Base-by-base conservation (phyloP, 2,888 invertebrate species). In the Cantharis lateralis region DNA sequence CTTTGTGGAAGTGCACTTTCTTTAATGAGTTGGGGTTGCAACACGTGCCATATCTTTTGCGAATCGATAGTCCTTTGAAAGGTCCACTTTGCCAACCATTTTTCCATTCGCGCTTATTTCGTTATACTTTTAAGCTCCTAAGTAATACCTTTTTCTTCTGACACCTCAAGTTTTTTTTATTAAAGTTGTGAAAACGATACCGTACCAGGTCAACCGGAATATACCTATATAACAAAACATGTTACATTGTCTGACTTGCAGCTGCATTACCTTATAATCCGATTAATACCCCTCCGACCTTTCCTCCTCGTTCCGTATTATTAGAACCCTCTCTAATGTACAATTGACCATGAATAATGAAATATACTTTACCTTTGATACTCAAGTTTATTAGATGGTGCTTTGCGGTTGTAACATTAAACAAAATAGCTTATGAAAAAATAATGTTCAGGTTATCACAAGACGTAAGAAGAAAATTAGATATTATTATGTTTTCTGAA, bases 181-280 rank as follows among this genome's bases (percentile, higher is more conserved):
- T n/a, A 15, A 48, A 20, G 18, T 18, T 15, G 48, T 15, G 75
- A 70, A 71, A 72, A 69, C 75, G 75, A 75, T 68, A 75, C n/a
- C 48, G 48, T 48, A 7, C 69, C 71, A 68, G 75, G 71, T 66
- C 71, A 75, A 28, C 75, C 68, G 15, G 71, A 70, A 73, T 72
- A 70, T n/a, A n/a, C n/a, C n/a, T n/a, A n/a, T 28, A 71, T 72
- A 70, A 72, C 71, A 77, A 76, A 77, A 71, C 76, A 70, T 76
- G 68, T 68, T 24, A 74, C 78, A 71, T 74, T 77, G 74, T 77
- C 72, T 74, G 72, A 68, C 74, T 66, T 76, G 70, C 80, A 80
- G 80, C 80, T 80, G 80, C 78, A 80, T 77, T 78, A 32, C 79
- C 68, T 76, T 74, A 32, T 80, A 80, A 80, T 80, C 78, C 62